These are phyloP conservation scores for Malthinus flaveolus DNA, from an alignment of 2,888 invertebrate genomes.

Conservation along the genomic window DNA sequence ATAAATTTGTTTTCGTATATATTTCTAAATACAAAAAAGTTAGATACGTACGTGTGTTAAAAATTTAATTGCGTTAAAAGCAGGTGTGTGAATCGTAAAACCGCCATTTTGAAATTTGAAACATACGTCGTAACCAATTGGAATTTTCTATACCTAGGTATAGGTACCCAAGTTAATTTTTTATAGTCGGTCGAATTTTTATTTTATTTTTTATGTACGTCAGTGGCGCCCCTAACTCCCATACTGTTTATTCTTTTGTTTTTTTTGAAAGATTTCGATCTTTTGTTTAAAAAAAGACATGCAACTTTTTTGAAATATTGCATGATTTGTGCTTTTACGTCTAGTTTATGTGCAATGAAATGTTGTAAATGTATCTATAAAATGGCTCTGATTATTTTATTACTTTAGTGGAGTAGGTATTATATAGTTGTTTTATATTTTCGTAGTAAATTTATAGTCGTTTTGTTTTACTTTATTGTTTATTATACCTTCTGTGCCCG, in stretches of 20 bases:
- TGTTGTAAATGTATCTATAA: conserved; percentile 26
- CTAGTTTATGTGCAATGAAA: conserved; percentile 25
- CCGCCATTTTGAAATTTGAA: conserved; percentile 21
- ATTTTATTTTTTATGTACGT: not conserved
- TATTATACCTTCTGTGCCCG: no score
- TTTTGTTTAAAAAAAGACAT: conserved; percentile 6
- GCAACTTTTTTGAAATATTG: conserved; percentile 23
- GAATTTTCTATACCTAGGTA: conserved; percentile 16
- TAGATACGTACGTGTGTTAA: conserved; percentile 15
- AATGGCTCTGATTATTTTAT: conserved; percentile 25
- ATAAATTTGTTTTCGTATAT: conserved; percentile 2
- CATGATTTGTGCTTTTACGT: conserved; percentile 21
- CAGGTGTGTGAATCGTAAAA: conserved; percentile 23
- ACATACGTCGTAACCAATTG: conserved; percentile 17
- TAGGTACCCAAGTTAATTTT: no score
- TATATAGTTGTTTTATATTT: conserved; percentile 25
- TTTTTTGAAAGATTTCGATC: not conserved
- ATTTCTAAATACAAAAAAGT: not conserved
- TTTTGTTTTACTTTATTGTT: conserved; percentile 11
- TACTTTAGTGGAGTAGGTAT: conserved; percentile 5
- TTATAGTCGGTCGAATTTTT: no score
- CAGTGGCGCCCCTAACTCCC: not conserved
- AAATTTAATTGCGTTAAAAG: conserved; percentile 15
- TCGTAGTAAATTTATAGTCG: conserved; percentile 16
- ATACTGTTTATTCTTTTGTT: not conserved